These are phyloP conservation scores for Erpobdella octoculata DNA, from an alignment of 2,888 invertebrate genomes.

Conservation along the genomic window DNA sequence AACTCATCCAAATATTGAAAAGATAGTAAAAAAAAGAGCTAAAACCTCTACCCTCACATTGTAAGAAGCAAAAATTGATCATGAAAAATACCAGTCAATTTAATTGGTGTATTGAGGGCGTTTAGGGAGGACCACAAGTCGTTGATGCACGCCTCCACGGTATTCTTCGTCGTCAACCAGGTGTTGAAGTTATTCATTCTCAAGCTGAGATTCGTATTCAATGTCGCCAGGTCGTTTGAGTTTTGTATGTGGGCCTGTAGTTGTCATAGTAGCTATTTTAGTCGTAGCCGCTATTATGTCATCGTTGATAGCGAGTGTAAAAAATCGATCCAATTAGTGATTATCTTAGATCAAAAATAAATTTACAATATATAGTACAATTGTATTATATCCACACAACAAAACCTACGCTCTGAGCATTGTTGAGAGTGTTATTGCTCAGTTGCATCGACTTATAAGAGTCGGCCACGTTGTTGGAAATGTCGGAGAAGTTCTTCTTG, in stretches of 20 bases:
- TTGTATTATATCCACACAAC: not conserved
- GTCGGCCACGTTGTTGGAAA: not conserved
- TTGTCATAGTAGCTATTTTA: not conserved
- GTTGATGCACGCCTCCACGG: conserved; percentile 7
- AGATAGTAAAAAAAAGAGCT: too few species aligned
- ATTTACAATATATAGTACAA: not conserved
- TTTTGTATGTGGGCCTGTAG: not conserved
- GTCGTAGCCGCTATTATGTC: not conserved
- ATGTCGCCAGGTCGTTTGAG: not conserved
- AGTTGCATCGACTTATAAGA: conserved; percentile 11
- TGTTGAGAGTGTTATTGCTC: not conserved
- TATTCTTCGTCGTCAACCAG: not conserved
- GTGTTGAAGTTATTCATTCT: conserved; percentile 6
- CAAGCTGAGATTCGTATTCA: not conserved
- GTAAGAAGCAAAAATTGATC: too few species aligned
- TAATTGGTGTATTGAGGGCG: conserved; percentile 16
- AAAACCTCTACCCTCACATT: too few species aligned
- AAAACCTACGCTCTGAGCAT: not conserved
- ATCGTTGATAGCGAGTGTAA: not conserved
- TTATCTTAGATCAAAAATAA: not conserved
- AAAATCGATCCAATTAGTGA: too few species aligned
- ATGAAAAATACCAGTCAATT: not conserved
- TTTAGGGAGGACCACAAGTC: conserved; percentile 21
- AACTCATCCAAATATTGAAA: not conserved
- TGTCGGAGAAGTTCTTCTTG: conserved; percentile 12